Percentiles rank a stretch among this genome's conserved stretches.
These are phyloP conservation scores for Ceriagrion tenellum DNA, from an alignment of 2,888 invertebrate species.

Conservation along the genomic window DNA sequence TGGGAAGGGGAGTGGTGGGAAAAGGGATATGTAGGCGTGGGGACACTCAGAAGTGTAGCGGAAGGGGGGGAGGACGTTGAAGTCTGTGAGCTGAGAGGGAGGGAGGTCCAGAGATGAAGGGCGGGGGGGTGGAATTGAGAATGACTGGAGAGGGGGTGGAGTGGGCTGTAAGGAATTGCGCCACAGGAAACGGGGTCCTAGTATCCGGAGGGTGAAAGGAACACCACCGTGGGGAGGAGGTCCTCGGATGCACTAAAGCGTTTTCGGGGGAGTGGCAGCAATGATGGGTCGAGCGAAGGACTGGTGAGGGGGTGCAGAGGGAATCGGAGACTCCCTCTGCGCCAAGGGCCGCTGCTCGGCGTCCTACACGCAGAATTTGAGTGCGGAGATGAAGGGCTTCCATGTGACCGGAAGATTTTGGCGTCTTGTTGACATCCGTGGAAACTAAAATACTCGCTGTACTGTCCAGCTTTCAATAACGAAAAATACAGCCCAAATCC, in stretches of 20 bases:
- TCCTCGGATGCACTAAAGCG: conserved; percentile 1
- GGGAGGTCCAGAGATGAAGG: neutral
- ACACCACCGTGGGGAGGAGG: neutral
- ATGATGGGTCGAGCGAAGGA: neutral
- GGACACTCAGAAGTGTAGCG: neutral
- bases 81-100: neutral
- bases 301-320: neutral
- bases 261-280: neutral
- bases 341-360: neutral
- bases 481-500: neutral
- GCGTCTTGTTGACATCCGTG: neutral
- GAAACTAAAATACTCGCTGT: too few species aligned
- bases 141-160: neutral
- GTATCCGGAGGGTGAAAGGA: conserved; percentile 58
- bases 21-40: neutral
- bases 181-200: conserved; percentile 35
- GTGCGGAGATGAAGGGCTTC: too few species aligned
- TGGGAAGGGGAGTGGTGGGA: neutral
- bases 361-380: neutral
- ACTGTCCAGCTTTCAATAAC: neutral
- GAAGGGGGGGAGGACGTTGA: neutral
- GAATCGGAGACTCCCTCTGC: neutral
- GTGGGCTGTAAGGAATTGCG: conserved; percentile 27
- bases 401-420: neutral
- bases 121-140: neutral